Evolutionary conservation across 2,113 vertebrate genomes (phyloP), one percentile per base, ranked within the genome.

Genomic region (Buteo buteo): DNA sequence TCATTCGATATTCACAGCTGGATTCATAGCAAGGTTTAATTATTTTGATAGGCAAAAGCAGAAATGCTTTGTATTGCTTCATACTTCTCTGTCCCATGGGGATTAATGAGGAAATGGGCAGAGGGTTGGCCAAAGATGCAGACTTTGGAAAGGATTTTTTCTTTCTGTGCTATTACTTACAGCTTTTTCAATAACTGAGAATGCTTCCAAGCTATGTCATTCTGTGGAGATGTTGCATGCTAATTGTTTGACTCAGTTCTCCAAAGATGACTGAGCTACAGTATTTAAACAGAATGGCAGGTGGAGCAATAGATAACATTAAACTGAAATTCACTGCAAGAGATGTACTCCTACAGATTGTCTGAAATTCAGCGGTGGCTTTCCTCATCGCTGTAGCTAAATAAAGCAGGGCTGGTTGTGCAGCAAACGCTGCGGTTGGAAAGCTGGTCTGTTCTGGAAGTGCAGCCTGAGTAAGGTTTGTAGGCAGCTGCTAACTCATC

Each of bases 21-120:
- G 81, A 80, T 95, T 93, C n/a, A 0, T 90, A 86, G 92, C 76
- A 28, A 88, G 90, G 59, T 82, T 96, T 90, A 84, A 73, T 92
- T 84, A 57, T 79, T 95, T 80, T 61, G 93, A 73, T 50, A 55
- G 93, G 92, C 66, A 66, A 79, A 76, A 86, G 88, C 93, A 88
- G 95, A 95, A 96, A 18, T 36, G 86, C 28, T 59, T 19, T 9
- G 22, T 77, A 34, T 80, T 74, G 44, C 94, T 94, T 76, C 42
- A 5, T 34, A 3, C 44, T 11, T 62, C 90, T 87, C 84, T 80
- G 79, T 86, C 90, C 84, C 86, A n/a, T n/a, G n/a, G n/a, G 93
- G 90, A 88, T 95, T 86, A 82, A 87, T 38, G 96, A 93, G 84
- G 81, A 94, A 67, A 49, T 6, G 64, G 64, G 76, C 70, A 26